Evolutionary conservation across 37 sponge, comb jelly and placozoan species (phyloP).

Genomic region (Chondrosia reniformis): DNA sequence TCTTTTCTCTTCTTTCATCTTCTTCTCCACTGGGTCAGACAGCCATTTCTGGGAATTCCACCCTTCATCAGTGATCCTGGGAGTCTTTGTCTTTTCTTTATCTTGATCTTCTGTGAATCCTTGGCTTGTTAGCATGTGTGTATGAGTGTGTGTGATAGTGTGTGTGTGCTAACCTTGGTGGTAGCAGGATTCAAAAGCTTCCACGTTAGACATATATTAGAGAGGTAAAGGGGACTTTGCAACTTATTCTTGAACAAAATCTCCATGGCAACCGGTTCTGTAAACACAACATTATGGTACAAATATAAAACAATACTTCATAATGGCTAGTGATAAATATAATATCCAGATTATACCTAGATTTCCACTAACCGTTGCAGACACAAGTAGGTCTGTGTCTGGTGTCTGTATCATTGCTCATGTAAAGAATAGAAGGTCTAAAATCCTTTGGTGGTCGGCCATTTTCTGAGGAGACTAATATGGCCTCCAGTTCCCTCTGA

Average conservation of each 20-base stretch:
- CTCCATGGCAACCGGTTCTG: constrained; percentile 59
- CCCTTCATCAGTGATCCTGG: too few species aligned
- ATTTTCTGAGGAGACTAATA: background rate
- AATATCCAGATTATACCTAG: background rate
- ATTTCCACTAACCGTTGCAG: constrained; percentile 14
- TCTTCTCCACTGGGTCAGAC: too few species aligned
- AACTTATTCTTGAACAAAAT: constrained; percentile 62
- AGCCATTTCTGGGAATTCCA: too few species aligned
- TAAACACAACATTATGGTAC: too few species aligned
- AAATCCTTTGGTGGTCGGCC: constrained; percentile 15
- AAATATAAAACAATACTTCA: too few species aligned
- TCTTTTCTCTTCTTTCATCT: too few species aligned
- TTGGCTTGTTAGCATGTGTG: too few species aligned
- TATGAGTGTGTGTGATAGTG: too few species aligned
- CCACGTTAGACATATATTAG: background rate
- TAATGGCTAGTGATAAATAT: background rate
- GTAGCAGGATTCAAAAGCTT: too few species aligned
- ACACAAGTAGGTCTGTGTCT: constrained; percentile 37
- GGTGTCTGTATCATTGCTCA: constrained; percentile 43
- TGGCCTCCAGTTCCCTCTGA: background rate
- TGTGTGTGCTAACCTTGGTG: too few species aligned
- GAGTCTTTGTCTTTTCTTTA: too few species aligned
- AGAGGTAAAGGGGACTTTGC: background rate
- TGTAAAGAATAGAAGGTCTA: constrained; percentile 18
- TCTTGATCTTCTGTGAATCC: too few species aligned